Conservation (phyloP, 2,113 vertebrate species). For the Dicerorhinus sumatrensis region DNA sequence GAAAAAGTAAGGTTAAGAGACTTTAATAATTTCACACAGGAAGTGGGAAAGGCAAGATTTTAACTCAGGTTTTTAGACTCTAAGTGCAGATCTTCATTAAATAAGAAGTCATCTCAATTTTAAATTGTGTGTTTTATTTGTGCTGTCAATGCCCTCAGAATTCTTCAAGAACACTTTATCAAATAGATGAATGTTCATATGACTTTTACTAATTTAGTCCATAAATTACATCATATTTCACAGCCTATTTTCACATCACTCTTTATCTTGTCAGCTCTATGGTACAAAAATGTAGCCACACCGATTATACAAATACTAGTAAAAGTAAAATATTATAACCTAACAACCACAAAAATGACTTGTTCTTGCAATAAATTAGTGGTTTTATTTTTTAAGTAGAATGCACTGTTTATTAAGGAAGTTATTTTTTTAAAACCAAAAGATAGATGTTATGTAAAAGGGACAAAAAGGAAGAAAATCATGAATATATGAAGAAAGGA, state of each 20-base stretch:
- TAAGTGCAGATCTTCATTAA: not conserved
- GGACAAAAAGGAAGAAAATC: not conserved
- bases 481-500: not conserved
- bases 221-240: not conserved
- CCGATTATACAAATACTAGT: not conserved
- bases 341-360: not conserved
- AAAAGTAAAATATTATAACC: not conserved
- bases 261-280: not conserved
- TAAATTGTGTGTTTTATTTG: not conserved
- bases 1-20: not conserved
- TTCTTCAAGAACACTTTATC: not conserved
- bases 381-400: not conserved
- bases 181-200: not conserved
- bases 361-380: not conserved
- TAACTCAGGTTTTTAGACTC: not conserved
- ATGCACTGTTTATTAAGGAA: not conserved
- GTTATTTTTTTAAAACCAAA: not conserved
- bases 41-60: not conserved
- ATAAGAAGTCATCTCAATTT: not conserved
- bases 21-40: not conserved
- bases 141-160: not conserved
- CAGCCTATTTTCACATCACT: not conserved
- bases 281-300: not conserved
- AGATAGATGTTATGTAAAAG: not conserved
- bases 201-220: not conserved